Base-by-base conservation (phyloP, 2,113 vertebrate genomes). In the Dicentrarchus labrax region DNA sequence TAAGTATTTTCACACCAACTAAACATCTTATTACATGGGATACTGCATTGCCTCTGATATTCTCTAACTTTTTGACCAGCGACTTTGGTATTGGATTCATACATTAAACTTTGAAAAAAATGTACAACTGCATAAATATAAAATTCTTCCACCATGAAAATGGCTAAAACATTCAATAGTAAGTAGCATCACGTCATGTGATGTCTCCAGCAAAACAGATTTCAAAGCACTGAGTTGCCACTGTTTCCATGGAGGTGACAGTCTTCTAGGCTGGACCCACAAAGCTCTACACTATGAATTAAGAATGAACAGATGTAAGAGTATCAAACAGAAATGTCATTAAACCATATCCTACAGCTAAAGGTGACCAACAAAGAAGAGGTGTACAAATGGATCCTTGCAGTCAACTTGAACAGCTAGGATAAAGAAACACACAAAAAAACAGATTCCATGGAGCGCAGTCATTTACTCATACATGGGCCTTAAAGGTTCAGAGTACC, bases 81-180 rank as follows among this genome's bases (percentile, higher is more conserved):
- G 96, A 98, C 97, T 99, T 99, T 99, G 98, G 98, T 98, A 96
- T 99, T 96, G 85, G 95, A 96, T 99, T 97, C 95, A 96, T 97
- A 99, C 97, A 97, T 97, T 97, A 98, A 96, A 97, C 96, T 96
- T 97, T 96, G 97, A 97, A 98, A 96, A 98, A 98, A 98, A 97
- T 97, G 96, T 99, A 99, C 97, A 99, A 99, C 98, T 99, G 97
- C 98, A 99, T 99, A 99, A 99, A 99, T 99, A 99, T 98, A 99
- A 98, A 99, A 99, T 97, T 99, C 96, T 97, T 98, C 96, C 96
- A 99, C 96, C 97, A 97, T 98, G 97, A 98, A 99, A 98, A 98
- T 99, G 97, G 97, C 96, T 96, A 98, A 99, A 99, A 99, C 97
- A 99, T 99, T 99, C 96, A 94, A 95, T 92, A 97, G 96, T 97